Evolutionary conservation across 2,888 invertebrate genomes (phyloP).

Genomic region (Amaurobius ferox): DNA sequence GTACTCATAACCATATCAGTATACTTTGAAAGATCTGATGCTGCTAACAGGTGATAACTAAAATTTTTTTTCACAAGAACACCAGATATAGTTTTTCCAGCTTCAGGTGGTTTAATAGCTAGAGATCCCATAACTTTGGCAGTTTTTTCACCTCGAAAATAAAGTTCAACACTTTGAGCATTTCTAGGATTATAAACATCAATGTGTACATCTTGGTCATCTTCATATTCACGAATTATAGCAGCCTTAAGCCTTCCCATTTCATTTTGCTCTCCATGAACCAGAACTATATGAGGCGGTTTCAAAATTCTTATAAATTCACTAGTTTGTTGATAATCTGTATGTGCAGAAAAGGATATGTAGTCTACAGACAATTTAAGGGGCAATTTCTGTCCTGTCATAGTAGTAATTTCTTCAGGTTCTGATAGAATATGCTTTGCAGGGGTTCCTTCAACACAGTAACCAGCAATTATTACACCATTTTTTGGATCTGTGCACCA

Average conservation of each 20-base stretch:
- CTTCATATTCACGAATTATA: slow-evolving; percentile 93
- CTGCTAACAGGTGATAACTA: slow-evolving; percentile 95
- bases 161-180: slow-evolving; percentile 93
- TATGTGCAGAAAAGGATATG: slow-evolving; percentile 99
- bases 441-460: slow-evolving; percentile 83
- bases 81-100: slow-evolving; percentile 90
- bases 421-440: slow-evolving; percentile 96
- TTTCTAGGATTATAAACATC: slow-evolving; percentile 97
- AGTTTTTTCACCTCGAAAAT: slow-evolving; percentile 98
- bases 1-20: slow-evolving; percentile 96
- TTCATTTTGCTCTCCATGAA: slow-evolving; percentile 99
- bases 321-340: slow-evolving; percentile 97
- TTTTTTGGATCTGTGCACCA: slow-evolving; percentile 99
- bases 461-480: slow-evolving; percentile 98
- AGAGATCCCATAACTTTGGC: slow-evolving; percentile 98
- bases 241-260: slow-evolving; percentile 98
- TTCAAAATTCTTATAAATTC: slow-evolving; percentile 96
- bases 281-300: slow-evolving; percentile 96
- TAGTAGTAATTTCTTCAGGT: slow-evolving; percentile 96
- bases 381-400: slow-evolving; percentile 96
- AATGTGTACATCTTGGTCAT: slow-evolving; percentile 86
- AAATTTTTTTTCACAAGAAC: slow-evolving; percentile 97
- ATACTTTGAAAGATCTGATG: slow-evolving; percentile 94
- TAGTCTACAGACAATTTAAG: slow-evolving; percentile 99
- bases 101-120: slow-evolving; percentile 88